Conservation (phyloP, 2,113 vertebrate species). For the Spea bombifrons region DNA sequence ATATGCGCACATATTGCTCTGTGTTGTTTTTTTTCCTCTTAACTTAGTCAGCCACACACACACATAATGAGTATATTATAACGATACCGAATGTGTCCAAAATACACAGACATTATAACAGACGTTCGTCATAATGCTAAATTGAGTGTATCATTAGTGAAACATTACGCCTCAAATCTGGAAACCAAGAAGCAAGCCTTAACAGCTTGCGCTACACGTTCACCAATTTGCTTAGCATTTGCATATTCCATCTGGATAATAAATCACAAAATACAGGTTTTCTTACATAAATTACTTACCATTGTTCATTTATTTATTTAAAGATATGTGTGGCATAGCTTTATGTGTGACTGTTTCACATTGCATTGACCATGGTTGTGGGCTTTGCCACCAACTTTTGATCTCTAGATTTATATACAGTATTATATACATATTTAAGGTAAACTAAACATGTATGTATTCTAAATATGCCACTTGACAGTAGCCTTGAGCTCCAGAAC, state of each 20-base stretch:
- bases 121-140: conserved; percentile 25
- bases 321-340: neutral
- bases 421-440: too few species aligned
- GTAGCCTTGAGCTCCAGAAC: too few species aligned
- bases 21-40: too few species aligned
- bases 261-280: conserved; percentile 63
- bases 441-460: too few species aligned
- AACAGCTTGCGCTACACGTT: conserved; percentile 72
- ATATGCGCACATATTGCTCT: too few species aligned
- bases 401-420: too few species aligned
- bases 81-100: conserved; percentile 8
- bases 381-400: too few species aligned
- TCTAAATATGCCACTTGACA: too few species aligned
- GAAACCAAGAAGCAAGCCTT: conserved; percentile 64
- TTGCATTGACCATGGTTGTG: too few species aligned
- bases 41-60: neutral
- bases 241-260: conserved; percentile 66
- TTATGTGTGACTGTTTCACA: too few species aligned
- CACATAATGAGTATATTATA: conserved; percentile 29
- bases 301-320: conserved; percentile 38
- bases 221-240: conserved; percentile 70
- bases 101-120: conserved; percentile 31
- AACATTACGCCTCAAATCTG: conserved; percentile 55
- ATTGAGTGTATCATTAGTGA: conserved; percentile 56
- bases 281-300: conserved; percentile 65